phyloP scores from a whole-genome alignment of 2,888 invertebrate genomes.

The Laothoe populi region DNA sequence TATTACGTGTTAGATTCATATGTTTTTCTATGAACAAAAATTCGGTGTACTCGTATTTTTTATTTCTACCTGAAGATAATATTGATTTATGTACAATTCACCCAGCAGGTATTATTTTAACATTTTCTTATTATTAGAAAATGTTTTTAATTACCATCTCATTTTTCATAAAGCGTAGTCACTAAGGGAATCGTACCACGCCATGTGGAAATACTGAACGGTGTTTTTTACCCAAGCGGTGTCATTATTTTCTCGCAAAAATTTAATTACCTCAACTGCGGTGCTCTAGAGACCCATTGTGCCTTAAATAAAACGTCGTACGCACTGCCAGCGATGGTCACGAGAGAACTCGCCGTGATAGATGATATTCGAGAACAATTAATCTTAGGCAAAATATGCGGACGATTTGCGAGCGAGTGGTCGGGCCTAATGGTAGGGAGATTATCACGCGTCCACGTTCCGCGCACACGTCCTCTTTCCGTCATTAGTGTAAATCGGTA shows the following conservation, averaged over 20 bases:
- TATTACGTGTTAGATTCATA: too few relatives aligned
- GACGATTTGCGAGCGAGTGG: slow-evolving; percentile 84
- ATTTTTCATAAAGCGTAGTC: slow-evolving; percentile 45
- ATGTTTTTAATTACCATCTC: slow-evolving; percentile 42
- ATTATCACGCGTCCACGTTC: slow-evolving; percentile 76
- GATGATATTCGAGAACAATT: slow-evolving; percentile 85
- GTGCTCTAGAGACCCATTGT: slow-evolving; percentile 70
- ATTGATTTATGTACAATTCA: too few relatives aligned
- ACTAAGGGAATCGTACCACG: slow-evolving; percentile 40
- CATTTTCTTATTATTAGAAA: slow-evolving; percentile 12
- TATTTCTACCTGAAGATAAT: too few relatives aligned
- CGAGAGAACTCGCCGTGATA: slow-evolving; percentile 81
- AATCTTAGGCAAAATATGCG: slow-evolving; percentile 84
- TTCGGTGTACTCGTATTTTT: too few relatives aligned
- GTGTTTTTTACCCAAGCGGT: slow-evolving; percentile 47
- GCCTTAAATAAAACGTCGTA: slow-evolving; percentile 80
- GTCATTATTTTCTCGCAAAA: slow-evolving; percentile 66
- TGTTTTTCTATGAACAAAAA: too few relatives aligned
- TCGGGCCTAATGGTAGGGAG: slow-evolving; percentile 82
- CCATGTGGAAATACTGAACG: slow-evolving; percentile 48
- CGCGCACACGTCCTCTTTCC: slow-evolving; percentile 55
- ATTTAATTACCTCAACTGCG: slow-evolving; percentile 72
- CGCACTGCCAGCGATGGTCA: slow-evolving; percentile 80
- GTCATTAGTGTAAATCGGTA: slow-evolving; percentile 75
- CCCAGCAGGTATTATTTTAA: not conserved